Base-by-base conservation (phyloP, 2,888 invertebrate genomes). In the Xanthorhoe spadicearia region DNA sequence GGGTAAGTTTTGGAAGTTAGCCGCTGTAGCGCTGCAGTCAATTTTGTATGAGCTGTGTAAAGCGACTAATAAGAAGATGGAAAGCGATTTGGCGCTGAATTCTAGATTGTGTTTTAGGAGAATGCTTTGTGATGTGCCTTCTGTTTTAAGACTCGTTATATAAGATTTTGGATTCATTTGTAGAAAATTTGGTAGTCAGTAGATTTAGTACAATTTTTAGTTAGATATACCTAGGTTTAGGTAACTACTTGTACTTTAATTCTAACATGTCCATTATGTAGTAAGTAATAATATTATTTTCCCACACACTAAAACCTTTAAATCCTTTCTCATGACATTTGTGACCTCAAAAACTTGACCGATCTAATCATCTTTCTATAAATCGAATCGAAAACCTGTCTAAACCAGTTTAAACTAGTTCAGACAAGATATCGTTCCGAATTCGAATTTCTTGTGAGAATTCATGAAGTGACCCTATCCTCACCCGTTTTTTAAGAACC, bases 1-100 rank as follows among this genome's bases (percentile, higher is more conserved):
- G 74, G 70, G 69, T 70, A 67, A 69, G 68, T 69, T 74, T 72
- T 64, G 54, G 66, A 58, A 68, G 55, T 74, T 70, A 82, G 82
- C 84, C 70, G 82, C 81, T 83, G 72, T 54, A 80, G 85, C 87
- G 87, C 86, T 85, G 68, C 69, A 58, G 69, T 67, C 65, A 65
- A 73, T 77, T 81, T 82, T 76, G 76, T 81, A 81, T 77, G 77
- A 72, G 77, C 73, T 75, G 74, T 71, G 65, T 66, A 17, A 66
- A 72, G 64, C 78, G 82, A 83, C 80, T 83, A 85, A 78, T 69
- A 70, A 70, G 72, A 67, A 63, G 66, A 66, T 61, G 35, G 60
- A 66, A 69, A 72, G 73, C 75, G 71, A 58, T 70, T 63, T 53
- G 51, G 54, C 66, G 72, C 74, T 73, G 69, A 65, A 66, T 69